These are phyloP conservation scores for Epinephelus coioides DNA, from an alignment of 2,797 vertebrate species.

Conservation along the genomic window DNA sequence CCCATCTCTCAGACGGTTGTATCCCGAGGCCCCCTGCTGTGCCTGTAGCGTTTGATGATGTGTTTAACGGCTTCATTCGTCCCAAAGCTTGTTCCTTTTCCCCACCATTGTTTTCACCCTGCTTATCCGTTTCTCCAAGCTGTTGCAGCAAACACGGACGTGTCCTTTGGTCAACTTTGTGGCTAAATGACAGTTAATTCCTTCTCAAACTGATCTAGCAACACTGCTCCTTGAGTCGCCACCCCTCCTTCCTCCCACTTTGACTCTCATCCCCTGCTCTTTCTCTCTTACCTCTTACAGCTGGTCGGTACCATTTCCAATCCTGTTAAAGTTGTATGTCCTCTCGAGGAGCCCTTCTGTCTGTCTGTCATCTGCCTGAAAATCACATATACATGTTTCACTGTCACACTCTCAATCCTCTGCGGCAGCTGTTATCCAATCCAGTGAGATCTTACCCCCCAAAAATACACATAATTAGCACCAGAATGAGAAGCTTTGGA, in stretches of 20 bases:
- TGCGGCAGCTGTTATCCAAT: constrained; percentile 66
- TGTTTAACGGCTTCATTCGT: constrained; percentile 74
- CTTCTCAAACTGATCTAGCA: constrained; percentile 40
- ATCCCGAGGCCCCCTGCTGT: constrained; percentile 82
- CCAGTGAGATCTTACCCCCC: constrained; percentile 43
- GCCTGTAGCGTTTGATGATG: constrained; percentile 80
- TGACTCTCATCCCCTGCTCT: constrained; percentile 74
- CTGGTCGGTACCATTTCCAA: constrained; percentile 81
- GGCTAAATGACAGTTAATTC: constrained; percentile 61
- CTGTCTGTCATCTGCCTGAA: constrained; percentile 73
- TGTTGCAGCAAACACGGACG: constrained; percentile 38
- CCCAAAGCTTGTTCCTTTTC: constrained; percentile 45
- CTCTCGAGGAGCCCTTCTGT: constrained; percentile 72
- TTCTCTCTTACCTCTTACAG: constrained; percentile 71
- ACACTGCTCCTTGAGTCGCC: constrained; percentile 30
- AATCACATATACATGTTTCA: constrained; percentile 75
- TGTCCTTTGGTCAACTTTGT: constrained; percentile 49
- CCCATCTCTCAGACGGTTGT: constrained; percentile 76
- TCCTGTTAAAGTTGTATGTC: constrained; percentile 81
- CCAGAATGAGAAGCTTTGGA: constrained; percentile 37
- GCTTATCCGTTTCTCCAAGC: constrained; percentile 42
- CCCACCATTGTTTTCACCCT: constrained; percentile 28
- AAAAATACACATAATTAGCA: constrained; percentile 54
- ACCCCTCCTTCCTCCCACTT: constrained; percentile 66
- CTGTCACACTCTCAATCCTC: constrained; percentile 64